A percentile compares a stretch with the other conserved stretches of the same genome.
Evolutionary conservation across 2,888 invertebrate species (phyloP).

Genomic region (Calliopum simillimum): DNA sequence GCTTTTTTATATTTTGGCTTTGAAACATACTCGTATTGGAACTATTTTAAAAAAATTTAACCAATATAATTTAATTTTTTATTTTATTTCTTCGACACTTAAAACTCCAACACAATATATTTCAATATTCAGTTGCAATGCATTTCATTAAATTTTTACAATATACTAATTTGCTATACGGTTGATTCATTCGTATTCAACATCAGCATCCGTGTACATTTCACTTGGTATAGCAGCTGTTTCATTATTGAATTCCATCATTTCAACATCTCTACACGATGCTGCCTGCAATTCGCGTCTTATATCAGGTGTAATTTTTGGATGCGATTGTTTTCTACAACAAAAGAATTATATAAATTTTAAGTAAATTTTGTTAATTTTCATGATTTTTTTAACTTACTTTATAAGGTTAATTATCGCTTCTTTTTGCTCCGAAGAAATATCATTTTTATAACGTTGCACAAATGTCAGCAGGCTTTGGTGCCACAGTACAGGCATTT

Average conservation of each 20-base stretch:
- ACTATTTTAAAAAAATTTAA: too few species aligned
- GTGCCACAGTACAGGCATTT: slow-evolving; percentile 97
- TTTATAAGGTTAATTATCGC: slow-evolving; percentile 81
- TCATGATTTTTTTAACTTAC: slow-evolving; percentile 46
- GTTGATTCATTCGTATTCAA: slow-evolving; percentile 51
- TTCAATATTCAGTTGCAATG: too few species aligned
- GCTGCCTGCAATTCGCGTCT: slow-evolving; percentile 87
- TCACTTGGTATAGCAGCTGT: slow-evolving; percentile 49
- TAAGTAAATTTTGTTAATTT: not conserved
- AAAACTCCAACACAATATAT: too few species aligned
- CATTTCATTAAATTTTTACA: not conserved
- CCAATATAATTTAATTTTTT: too few species aligned
- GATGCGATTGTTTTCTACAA: slow-evolving; percentile 64
- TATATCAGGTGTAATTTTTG: slow-evolving; percentile 78
- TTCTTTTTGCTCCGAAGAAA: slow-evolving; percentile 92
- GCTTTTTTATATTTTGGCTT: too few species aligned
- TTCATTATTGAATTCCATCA: slow-evolving; percentile 61
- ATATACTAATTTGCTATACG: not conserved
- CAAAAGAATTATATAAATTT: not conserved
- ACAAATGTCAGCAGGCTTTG: slow-evolving; percentile 93
- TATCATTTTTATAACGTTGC: slow-evolving; percentile 94
- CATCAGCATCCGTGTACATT: slow-evolving; percentile 60
- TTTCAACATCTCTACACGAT: slow-evolving; percentile 81
- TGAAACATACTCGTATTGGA: too few species aligned
- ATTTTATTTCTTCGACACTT: too few species aligned